Percentiles rank a stretch among this genome's conserved stretches.
Conservation (phyloP, 1,140 invertebrate species). For the Odontomachus brunneus region DNA sequence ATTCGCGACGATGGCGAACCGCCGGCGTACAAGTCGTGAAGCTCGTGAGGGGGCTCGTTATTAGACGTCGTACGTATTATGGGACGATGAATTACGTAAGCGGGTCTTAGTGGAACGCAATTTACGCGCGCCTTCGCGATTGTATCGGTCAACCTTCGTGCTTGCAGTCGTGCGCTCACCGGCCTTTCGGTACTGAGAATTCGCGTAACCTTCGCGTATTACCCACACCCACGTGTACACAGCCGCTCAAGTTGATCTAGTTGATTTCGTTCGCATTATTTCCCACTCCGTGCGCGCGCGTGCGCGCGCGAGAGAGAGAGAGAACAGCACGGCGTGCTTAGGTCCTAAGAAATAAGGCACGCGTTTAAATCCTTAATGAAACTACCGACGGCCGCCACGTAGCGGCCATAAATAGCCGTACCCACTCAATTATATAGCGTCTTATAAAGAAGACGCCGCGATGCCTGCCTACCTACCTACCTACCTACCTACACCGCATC, state of each 20-base stretch:
- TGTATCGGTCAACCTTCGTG: background rate
- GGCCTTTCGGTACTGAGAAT: too few species aligned
- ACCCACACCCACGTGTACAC: too few species aligned
- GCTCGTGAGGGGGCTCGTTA: slow-evolving; percentile 41
- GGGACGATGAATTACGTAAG: slow-evolving; percentile 31
- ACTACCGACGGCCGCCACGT: slow-evolving; percentile 54
- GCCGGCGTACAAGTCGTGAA: slow-evolving; percentile 38
- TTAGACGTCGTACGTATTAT: slow-evolving; percentile 27
- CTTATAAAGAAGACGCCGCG: slow-evolving; percentile 27
- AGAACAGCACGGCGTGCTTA: too few species aligned
- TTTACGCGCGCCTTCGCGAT: slow-evolving; percentile 27
- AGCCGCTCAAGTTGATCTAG: background rate
- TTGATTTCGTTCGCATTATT: slow-evolving; percentile 44
- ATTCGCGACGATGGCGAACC: slow-evolving; percentile 29
- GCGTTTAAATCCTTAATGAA: slow-evolving; percentile 60
- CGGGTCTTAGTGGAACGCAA: slow-evolving; percentile 27
- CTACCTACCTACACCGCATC: slow-evolving; percentile 4
- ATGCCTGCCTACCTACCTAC: too few species aligned
- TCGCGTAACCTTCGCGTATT: too few species aligned
- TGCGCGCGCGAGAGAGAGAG: too few species aligned
- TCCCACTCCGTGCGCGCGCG: background rate
- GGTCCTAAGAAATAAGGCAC: slow-evolving; percentile 29
- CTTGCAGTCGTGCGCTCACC: background rate
- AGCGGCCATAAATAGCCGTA: slow-evolving; percentile 51
- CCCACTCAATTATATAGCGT: slow-evolving; percentile 53